phyloP scores from a whole-genome alignment of 2,113 vertebrate species.

The Tenebrosternarchus preto region DNA sequence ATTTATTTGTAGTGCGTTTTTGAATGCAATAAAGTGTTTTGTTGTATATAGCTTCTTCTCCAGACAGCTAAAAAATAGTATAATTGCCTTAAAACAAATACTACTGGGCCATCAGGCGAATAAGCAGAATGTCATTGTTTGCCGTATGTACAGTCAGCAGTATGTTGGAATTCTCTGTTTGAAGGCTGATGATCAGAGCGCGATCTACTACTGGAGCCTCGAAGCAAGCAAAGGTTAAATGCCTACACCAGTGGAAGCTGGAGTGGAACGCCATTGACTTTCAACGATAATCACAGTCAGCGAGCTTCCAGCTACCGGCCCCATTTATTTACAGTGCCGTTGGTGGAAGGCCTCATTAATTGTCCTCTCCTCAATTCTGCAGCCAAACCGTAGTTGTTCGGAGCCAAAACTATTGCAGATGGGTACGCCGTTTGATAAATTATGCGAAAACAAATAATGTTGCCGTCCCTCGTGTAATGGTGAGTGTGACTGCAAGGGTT shows the following conservation, averaged over 20 bases:
- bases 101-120: not conserved
- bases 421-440: not conserved
- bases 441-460: not conserved
- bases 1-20: not conserved
- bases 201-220: slow-evolving; percentile 2
- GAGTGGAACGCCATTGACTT: slow-evolving; percentile 14
- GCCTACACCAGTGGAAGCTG: slow-evolving; percentile 14
- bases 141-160: not conserved
- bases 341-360: not conserved
- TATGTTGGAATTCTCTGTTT: not conserved
- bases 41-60: not conserved
- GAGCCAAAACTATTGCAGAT: not conserved
- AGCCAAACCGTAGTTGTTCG: not conserved
- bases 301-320: slow-evolving; percentile 9
- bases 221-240: slow-evolving; percentile 27
- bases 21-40: not conserved
- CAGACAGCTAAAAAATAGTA: not conserved
- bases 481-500: not conserved
- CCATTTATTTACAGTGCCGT: not conserved
- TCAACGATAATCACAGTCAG: not conserved
- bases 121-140: slow-evolving; percentile 2
- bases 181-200: not conserved
- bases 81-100: slow-evolving; percentile 10
- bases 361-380: not conserved
- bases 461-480: not conserved